These are phyloP conservation scores for Carettochelys insculpta DNA, from an alignment of 2,113 vertebrate species.

Conservation along the genomic window DNA sequence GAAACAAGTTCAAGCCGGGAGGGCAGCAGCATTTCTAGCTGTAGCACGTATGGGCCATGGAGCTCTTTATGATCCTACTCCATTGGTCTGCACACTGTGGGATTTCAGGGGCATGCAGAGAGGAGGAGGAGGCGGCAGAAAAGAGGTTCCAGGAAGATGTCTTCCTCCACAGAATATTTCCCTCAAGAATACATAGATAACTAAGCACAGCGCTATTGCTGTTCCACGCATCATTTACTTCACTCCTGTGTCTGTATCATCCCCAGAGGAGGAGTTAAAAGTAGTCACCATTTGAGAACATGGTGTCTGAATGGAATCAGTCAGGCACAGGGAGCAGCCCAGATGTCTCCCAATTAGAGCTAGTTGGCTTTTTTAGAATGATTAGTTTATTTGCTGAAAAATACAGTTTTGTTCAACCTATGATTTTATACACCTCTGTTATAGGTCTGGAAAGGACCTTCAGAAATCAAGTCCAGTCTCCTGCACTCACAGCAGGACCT, in stretches of 20 bases:
- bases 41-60: neutral
- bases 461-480: no score
- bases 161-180: neutral
- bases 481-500: no score
- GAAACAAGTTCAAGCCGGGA: neutral
- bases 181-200: neutral
- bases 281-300: neutral
- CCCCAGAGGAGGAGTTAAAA: neutral
- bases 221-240: neutral
- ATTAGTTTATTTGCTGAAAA: neutral
- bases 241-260: neutral
- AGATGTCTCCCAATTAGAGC: neutral
- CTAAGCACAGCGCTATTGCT: neutral
- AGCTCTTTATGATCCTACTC: neutral
- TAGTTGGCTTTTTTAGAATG: neutral
- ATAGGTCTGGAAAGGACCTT: no score
- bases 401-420: neutral
- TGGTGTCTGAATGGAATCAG: neutral
- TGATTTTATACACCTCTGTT: no score
- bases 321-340: neutral
- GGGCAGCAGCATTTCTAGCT: accelerated
- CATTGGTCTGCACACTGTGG: neutral
- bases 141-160: neutral
- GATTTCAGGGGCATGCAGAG: neutral
- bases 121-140: neutral